phyloP scores from a whole-genome alignment of 2,797 vertebrate genomes.

The Nannoperca australis region DNA sequence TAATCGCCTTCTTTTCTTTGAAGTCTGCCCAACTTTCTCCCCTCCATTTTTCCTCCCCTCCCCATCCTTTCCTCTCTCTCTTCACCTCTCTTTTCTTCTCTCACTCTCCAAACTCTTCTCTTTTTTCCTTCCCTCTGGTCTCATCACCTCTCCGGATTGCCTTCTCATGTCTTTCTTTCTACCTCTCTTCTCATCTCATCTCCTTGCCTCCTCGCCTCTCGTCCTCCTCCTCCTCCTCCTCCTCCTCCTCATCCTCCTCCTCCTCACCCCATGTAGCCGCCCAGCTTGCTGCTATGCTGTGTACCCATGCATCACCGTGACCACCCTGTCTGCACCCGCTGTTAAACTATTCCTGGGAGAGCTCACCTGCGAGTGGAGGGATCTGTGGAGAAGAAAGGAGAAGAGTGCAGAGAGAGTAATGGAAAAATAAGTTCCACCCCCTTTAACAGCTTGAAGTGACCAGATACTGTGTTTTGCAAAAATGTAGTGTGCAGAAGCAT shows the following conservation, averaged over 20 bases:
- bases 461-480: conserved; percentile 31
- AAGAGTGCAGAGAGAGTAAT: conserved; percentile 30
- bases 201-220: not conserved
- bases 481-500: conserved; percentile 2
- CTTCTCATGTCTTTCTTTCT: conserved; percentile 38
- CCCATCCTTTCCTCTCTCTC: conserved; percentile 6
- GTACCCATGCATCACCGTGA: conserved; percentile 66
- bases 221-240: not conserved
- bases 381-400: conserved; percentile 41
- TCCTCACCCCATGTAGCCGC: conserved; percentile 21
- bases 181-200: conserved; percentile 34
- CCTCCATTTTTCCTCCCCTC: conserved; percentile 3
- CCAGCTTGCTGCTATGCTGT: conserved; percentile 36
- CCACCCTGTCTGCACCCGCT: conserved; percentile 60
- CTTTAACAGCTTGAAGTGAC: conserved; percentile 29
- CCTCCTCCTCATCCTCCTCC: conserved; percentile 2
- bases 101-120: conserved; percentile 4
- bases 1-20: conserved; percentile 57
- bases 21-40: conserved; percentile 53
- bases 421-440: conserved; percentile 39
- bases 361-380: conserved; percentile 60
- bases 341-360: conserved; percentile 59
- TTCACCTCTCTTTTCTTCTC: conserved; percentile 23
- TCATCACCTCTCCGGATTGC: conserved; percentile 35
- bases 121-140: conserved; percentile 9